Conservation (phyloP, 2,888 invertebrate species). For the Cabera pusaria region DNA sequence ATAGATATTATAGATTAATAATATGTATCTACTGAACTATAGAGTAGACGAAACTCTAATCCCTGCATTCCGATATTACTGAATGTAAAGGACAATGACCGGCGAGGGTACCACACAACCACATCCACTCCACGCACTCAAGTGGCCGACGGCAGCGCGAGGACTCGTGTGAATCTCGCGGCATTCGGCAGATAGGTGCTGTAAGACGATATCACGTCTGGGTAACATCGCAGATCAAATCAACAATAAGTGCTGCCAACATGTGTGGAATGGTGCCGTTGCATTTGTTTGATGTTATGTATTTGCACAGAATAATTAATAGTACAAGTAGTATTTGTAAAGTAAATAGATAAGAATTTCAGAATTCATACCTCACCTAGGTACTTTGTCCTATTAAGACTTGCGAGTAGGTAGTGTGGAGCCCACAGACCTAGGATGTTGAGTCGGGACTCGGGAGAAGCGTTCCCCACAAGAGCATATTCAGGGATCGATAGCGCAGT, state of each 20-base stretch:
- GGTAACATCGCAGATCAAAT: conserved; percentile 58
- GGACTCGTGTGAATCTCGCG: conserved; percentile 70
- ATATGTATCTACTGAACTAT: too few relatives aligned
- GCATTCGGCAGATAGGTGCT: conserved; percentile 44
- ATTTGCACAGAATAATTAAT: too few relatives aligned
- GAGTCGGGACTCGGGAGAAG: too few relatives aligned
- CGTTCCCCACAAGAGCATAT: too few relatives aligned
- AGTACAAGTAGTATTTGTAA: too few relatives aligned
- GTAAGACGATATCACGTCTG: conserved; percentile 77
- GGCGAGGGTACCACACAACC: conserved; percentile 13
- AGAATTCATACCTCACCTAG: too few relatives aligned
- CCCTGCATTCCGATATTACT: conserved; percentile 2
- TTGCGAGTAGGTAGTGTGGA: too few relatives aligned
- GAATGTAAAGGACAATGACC: conserved; percentile 27
- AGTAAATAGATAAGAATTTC: too few relatives aligned
- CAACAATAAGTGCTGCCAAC: conserved; percentile 43
- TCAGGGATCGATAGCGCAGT: too few relatives aligned
- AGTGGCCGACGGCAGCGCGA: conserved; percentile 39
- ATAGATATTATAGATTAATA: conserved; percentile 2
- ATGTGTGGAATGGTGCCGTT: conserved; percentile 66
- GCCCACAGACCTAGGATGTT: too few relatives aligned
- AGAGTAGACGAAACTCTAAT: too few relatives aligned
- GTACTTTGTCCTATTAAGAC: too few relatives aligned
- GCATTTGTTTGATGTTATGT: conserved; percentile 34
- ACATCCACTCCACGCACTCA: conserved; percentile 37